These are phyloP conservation scores for Volucella zonaria DNA, from an alignment of 2,888 invertebrate species.

Conservation along the genomic window DNA sequence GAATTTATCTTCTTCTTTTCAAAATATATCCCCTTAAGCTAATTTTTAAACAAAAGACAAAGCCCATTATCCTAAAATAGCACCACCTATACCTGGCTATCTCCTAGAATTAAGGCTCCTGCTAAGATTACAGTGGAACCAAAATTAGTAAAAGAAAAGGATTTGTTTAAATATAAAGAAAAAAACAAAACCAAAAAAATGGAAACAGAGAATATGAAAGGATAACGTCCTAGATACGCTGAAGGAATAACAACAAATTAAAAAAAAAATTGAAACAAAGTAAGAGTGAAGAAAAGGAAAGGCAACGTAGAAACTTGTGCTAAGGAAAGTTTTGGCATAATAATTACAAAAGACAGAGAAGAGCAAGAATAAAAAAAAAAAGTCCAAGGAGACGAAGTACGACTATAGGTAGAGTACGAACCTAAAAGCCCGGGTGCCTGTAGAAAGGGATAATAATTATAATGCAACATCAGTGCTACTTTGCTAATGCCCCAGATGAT, in stretches of 20 bases:
- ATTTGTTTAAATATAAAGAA: conserved; percentile 1
- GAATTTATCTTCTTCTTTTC: neutral
- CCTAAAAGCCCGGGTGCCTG: conserved; percentile 2
- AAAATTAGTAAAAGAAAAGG: neutral
- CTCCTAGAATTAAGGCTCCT: neutral
- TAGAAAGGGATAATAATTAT: conserved; percentile 51
- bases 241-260: conserved; percentile 54
- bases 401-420: neutral
- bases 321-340: conserved; percentile 49
- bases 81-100: neutral
- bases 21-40: conserved; percentile 12
- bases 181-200: too few relatives aligned
- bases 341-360: conserved; percentile 34
- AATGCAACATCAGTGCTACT: conserved; percentile 40
- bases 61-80: conserved; percentile 1
- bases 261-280: conserved; percentile 44
- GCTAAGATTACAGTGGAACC: neutral
- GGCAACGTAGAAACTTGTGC: conserved; percentile 17
- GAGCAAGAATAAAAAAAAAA: neutral
- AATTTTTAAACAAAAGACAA: neutral
- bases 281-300: neutral
- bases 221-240: conserved; percentile 54
- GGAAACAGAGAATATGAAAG: neutral
- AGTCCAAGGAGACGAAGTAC: neutral
- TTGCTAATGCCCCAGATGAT: conserved; percentile 43